A percentile compares a stretch with the other conserved stretches of the same genome.
These are phyloP conservation scores for Nomia melanderi DNA, from an alignment of 1,140 invertebrate species.

Conservation along the genomic window DNA sequence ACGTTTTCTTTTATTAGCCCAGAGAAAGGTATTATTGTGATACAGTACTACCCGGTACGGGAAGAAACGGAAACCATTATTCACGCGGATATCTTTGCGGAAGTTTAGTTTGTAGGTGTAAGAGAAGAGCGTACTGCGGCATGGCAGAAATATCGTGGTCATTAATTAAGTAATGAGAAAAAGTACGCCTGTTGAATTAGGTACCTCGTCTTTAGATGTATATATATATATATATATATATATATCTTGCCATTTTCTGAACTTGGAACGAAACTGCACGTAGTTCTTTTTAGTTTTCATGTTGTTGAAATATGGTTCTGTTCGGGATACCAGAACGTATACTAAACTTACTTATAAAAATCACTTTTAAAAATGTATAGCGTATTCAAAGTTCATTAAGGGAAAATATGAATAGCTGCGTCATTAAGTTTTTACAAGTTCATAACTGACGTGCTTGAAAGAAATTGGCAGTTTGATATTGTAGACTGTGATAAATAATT, in stretches of 20 bases:
- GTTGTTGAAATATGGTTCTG: no score
- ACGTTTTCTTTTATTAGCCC: slow-evolving; percentile 32
- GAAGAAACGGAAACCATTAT: slow-evolving; percentile 49
- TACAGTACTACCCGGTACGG: slow-evolving; percentile 31
- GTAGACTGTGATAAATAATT: no score
- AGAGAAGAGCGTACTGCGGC: not conserved
- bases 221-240: not conserved
- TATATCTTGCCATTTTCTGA: not conserved
- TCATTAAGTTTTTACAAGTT: no score
- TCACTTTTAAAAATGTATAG: no score
- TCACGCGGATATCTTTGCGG: slow-evolving; percentile 41
- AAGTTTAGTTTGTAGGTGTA: slow-evolving; percentile 40
- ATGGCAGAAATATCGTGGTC: not conserved
- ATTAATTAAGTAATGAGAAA: slow-evolving; percentile 23
- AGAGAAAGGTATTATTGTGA: slow-evolving; percentile 39
- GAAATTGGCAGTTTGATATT: no score
- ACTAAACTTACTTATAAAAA: no score
- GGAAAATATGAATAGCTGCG: no score
- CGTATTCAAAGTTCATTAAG: no score
- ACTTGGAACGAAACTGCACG: no score
- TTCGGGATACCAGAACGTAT: no score
- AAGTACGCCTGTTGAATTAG: slow-evolving; percentile 1
- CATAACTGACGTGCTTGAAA: no score
- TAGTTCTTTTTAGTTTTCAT: no score
- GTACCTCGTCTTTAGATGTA: not conserved